phyloP scores from a whole-genome alignment of 2,113 vertebrate genomes.

The Ictalurus punctatus region DNA sequence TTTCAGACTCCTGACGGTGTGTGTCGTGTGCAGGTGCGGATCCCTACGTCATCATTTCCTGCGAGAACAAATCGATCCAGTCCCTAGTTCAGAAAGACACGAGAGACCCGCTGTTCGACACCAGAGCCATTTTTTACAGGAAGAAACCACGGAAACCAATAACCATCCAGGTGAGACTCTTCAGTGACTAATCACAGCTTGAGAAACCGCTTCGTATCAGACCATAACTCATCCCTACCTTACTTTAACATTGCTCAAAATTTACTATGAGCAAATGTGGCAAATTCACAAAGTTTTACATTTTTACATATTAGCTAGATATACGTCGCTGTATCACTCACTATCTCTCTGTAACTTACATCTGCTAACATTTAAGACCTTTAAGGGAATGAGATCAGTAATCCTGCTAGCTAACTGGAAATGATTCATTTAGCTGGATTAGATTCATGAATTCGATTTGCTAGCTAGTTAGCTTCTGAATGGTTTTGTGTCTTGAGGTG shows the following conservation, averaged over 20 bases:
- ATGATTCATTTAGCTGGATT: not conserved
- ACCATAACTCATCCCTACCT: not conserved
- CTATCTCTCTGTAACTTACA: not conserved
- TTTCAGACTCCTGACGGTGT: not conserved
- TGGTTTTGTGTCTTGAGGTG: too few species aligned
- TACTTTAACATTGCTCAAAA: not conserved
- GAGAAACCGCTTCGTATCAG: not conserved
- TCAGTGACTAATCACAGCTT: not conserved
- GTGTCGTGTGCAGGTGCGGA: constrained; percentile 76
- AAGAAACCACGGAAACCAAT: constrained; percentile 79
- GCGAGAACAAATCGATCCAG: constrained; percentile 75
- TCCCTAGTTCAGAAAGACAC: constrained; percentile 75
- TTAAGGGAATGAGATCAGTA: not conserved
- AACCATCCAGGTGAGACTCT: constrained; percentile 79
- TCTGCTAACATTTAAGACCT: not conserved
- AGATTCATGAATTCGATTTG: not conserved
- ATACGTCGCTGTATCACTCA: not conserved
- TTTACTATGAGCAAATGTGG: not conserved
- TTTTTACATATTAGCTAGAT: not conserved
- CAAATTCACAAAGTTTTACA: not conserved
- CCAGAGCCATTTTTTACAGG: constrained; percentile 86
- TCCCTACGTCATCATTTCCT: constrained; percentile 85
- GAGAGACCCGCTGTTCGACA: constrained; percentile 75
- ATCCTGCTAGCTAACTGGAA: not conserved
- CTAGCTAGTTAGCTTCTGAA: not conserved